phyloP scores from a whole-genome alignment of 2,888 invertebrate genomes.

The Scelioninae gen. 1 region DNA sequence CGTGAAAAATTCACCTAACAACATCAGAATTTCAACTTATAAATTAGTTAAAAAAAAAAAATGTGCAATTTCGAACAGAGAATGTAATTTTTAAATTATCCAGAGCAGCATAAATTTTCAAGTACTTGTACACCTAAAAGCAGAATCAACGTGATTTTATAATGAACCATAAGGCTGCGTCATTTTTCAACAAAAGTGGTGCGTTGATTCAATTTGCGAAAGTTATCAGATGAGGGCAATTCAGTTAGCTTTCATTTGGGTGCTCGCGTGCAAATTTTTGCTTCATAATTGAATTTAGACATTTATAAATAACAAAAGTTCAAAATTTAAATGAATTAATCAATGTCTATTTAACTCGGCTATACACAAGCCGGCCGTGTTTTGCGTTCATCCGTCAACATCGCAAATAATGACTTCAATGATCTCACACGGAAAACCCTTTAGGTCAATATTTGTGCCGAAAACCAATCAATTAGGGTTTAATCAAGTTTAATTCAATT shows the following conservation, averaged over 20 bases:
- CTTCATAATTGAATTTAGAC: constrained; percentile 28
- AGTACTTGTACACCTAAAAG: constrained; percentile 1
- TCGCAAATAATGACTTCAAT: background rate
- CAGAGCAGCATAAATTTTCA: too few relatives aligned
- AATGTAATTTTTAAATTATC: too few relatives aligned
- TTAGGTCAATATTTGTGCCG: too few relatives aligned
- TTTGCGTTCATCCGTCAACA: background rate
- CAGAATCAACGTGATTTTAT: background rate
- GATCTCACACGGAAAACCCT: too few relatives aligned
- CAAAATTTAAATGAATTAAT: constrained; percentile 14
- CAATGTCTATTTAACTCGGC: constrained; percentile 1
- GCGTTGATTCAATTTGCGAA: constrained; percentile 18
- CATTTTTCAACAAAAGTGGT: constrained; percentile 12
- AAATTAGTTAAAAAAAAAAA: background rate
- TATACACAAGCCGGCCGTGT: background rate
- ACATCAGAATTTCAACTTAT: background rate
- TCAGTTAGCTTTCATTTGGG: background rate
- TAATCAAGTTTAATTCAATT: too few relatives aligned
- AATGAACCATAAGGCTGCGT: background rate
- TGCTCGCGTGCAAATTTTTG: constrained; percentile 10
- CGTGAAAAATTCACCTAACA: constrained; percentile 75
- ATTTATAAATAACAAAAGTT: constrained; percentile 17
- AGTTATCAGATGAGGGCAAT: constrained; percentile 5
- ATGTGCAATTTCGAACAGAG: constrained; percentile 1
- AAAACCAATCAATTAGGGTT: too few relatives aligned